Base-by-base conservation (phyloP, 2,888 invertebrate genomes). In the Charanyca ferruginea region DNA sequence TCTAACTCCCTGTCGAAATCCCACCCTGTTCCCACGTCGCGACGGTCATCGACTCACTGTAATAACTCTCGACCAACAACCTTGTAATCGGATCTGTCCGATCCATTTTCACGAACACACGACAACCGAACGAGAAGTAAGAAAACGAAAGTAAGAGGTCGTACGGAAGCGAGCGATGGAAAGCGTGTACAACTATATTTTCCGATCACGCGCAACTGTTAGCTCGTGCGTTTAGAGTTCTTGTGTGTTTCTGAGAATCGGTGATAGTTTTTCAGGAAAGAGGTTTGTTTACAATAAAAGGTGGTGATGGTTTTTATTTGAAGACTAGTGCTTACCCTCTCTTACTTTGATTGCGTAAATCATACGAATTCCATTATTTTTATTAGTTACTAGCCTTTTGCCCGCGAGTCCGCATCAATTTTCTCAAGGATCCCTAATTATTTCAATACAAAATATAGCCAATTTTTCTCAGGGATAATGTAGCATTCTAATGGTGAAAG, bases 101-200 rank as follows among this genome's bases (percentile, higher is more conserved):
- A 74, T 80, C 58, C 16, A 83, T 83, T 80, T 80, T 59, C 73
- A 66, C 28, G 44, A 54, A 59, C 77, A 66, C 49, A 66, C 54
- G 44, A 23, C 49, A 1, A 32, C 32, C 32, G 35, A 57, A 64
- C 52, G 74, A 83, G n/a, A 77, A 81, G 83, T 81, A 83, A 83
- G 64, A 80, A n/a, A n/a, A n/a, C n/a, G 74, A 83, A 77, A 81
- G 83, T 81, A 83, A 83, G 64, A 80, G 73, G 53, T 25, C 11
- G 47, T 59, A 32, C 68, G 73, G 61, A 71, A 73, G 44, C 54
- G 41, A 51, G 32, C 59, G 75, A 68, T 84, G 85, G 87, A 88
- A 88, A 88, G 87, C 72, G 82, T 77, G 64, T 42, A 73, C 59
- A 72, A 73, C 78, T 77, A 73, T 57, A 73, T 77, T 82, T 86